Evolutionary conservation across 1,140 invertebrate genomes (phyloP), one percentile per base, ranked within the genome.

Genomic region (Papilio machaon): DNA sequence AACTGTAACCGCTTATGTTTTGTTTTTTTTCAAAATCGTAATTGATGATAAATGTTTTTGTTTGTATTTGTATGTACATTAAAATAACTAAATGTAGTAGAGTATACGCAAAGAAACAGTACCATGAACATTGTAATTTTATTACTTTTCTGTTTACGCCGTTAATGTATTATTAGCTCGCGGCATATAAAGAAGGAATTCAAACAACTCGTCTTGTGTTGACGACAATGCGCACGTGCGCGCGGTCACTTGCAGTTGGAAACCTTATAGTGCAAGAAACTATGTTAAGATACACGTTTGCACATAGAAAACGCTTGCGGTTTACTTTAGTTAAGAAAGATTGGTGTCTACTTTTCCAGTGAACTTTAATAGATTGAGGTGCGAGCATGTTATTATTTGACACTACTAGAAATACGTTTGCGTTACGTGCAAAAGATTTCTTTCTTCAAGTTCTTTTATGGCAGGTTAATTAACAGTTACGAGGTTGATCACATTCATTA

Each of bases 161-260:
- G 46, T 52, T 30, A 76, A 76, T 13, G 43, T 76, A 76, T 76
- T 76, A 19, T 54, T 76, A 76, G 74, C 74, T 23, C 47, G 46
- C 46, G 74, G 52, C 74, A 76, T 73, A 67, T 73, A 76, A 76
- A 76, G 43, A 35, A 76, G 74, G 74, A 76, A 76, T 76, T 76
- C 19, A 52, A 49, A 52, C 70, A 43, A 54, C 30, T 70, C 64
- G 64, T 70, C 11, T 67, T 11, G 30, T 70, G 52, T 76, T 35
- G 46, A 76, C 74, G 46, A 76, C 47, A 76, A 30, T 52, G 47
- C 46, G 74, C 74, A 76, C 73, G 73, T 75, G 73, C 73, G 47
- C n/a, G 8, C 73, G 38, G 4, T 10, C 60, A 64, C 15, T 67
- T 30, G 73, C 73, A 75, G 43, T 15, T 74, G 46, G 73, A 75